Base-by-base conservation (phyloP, 1,140 invertebrate genomes). In the Uloborus diversus region DNA sequence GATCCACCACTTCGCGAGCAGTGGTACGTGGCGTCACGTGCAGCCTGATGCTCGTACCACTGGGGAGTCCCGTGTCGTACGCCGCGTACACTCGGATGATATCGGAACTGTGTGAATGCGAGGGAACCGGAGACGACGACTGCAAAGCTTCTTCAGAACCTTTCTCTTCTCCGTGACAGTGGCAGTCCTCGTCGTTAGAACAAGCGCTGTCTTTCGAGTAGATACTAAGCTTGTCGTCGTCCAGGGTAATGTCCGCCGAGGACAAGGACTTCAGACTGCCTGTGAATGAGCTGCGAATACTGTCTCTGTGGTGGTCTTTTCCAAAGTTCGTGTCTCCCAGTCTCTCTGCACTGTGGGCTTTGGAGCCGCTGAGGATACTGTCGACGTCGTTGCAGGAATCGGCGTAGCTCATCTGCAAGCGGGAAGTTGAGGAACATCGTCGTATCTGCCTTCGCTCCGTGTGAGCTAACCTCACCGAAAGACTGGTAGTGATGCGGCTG, bases 41-140 rank as follows among this genome's bases (percentile, higher is more conserved):
- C 0, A 99, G 88, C 85, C 96, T 96, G 0, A 99, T 90, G 82
- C 94, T 96, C 1, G 96, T 97, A 0, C 96, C 96, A 51, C 91
- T 92, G 4, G 94, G 94, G 76, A 98, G 86, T 27, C 96, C 96
- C 0, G 95, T 98, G 82, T 97, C 94, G 85, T 98, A 99, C 3
- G 96, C 96, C 1, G 95, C 95, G 85, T 94, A 98, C 27, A 99
- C 95, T 86, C 92, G 88, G 11, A 90, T 83, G 65, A 89, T 87
- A 4, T 86, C 87, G 3, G 85, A 85, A 23, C 30, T 27, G 25
- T 37, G 47, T 59, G 23, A 25, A 14, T 25, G 65, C 14, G 4
- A 23, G 35, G 5, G 59, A 32, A 25, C 42, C 7, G 20, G 33
- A 42, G 23, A 17, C 17, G 2, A 28, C 13, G 27, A 23, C 47